Percentiles rank a stretch among this genome's conserved stretches.
These are phyloP conservation scores for Syngnathus typhle DNA, from an alignment of 2,113 vertebrate species.

Conservation along the genomic window DNA sequence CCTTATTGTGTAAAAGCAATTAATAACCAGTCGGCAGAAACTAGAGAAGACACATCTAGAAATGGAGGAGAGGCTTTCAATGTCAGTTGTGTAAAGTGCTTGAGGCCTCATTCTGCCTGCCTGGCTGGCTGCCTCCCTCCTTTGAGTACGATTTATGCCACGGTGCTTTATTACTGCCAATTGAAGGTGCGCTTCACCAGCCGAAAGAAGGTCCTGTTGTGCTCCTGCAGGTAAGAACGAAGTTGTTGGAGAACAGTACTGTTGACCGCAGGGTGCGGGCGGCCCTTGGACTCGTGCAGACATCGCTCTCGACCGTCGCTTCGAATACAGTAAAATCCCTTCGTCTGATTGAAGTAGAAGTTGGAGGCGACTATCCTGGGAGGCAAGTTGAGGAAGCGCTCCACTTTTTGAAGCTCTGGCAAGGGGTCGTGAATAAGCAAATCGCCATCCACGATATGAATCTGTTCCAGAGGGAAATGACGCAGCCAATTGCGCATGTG, in stretches of 20 bases:
- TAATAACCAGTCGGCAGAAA: slow-evolving; percentile 39
- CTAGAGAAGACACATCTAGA: slow-evolving; percentile 47
- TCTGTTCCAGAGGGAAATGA: slow-evolving; percentile 83
- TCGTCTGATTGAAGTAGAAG: slow-evolving; percentile 95
- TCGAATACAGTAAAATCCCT: slow-evolving; percentile 91
- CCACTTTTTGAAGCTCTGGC: slow-evolving; percentile 86
- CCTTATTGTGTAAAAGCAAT: slow-evolving; percentile 41
- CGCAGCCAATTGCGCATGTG: slow-evolving; percentile 90
- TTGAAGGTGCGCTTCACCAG: slow-evolving; percentile 86
- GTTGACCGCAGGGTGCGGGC: slow-evolving; percentile 85
- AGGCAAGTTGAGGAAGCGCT: slow-evolving; percentile 82
- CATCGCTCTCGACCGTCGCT: slow-evolving; percentile 86
- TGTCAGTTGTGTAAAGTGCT: slow-evolving; percentile 61
- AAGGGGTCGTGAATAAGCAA: slow-evolving; percentile 85
- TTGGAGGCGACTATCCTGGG: slow-evolving; percentile 84
- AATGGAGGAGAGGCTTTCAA: slow-evolving; percentile 39
- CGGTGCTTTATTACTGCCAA: slow-evolving; percentile 74
- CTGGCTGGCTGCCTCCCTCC: slow-evolving; percentile 9
- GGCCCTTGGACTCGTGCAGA: slow-evolving; percentile 90
- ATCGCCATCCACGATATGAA: slow-evolving; percentile 88
- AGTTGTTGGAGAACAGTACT: slow-evolving; percentile 82
- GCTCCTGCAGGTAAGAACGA: slow-evolving; percentile 83
- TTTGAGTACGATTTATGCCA: slow-evolving; percentile 11
- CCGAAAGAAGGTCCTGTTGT: slow-evolving; percentile 85
- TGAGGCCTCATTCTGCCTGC: slow-evolving; percentile 18